phyloP scores from a whole-genome alignment of 2,113 vertebrate genomes.

The Macheiramphus alcinus region DNA sequence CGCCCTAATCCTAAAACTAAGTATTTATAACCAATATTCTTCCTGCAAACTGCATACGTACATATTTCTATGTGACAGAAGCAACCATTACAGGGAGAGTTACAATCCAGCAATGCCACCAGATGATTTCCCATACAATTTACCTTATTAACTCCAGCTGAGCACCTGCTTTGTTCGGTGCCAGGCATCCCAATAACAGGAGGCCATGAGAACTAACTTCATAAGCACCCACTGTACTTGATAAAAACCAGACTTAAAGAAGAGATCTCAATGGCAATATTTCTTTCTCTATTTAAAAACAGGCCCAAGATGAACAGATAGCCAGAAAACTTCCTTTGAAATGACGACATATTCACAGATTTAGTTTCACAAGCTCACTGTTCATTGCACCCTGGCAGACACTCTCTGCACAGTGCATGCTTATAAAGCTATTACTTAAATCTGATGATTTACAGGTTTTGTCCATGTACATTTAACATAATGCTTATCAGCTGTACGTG shows the following conservation, averaged over 20 bases:
- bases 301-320: background rate
- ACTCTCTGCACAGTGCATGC: background rate
- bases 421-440: background rate
- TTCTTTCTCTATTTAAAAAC: background rate
- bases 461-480: background rate
- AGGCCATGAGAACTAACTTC: background rate
- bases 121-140: background rate
- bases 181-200: background rate
- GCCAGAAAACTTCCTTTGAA: background rate
- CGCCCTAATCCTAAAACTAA: background rate
- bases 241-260: background rate
- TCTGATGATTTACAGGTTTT: background rate
- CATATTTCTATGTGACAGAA: background rate
- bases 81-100: background rate
- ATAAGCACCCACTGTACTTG: accelerated
- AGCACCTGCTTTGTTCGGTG: background rate
- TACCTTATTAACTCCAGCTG: background rate
- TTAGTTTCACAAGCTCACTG: background rate
- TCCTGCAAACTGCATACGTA: background rate
- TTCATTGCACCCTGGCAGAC: background rate
- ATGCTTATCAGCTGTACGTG: background rate
- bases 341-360: background rate
- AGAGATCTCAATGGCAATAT: accelerated
- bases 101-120: background rate
- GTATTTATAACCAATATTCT: background rate